Evolutionary conservation across 2,888 invertebrate species (phyloP).

Genomic region (Clusia tigrina): DNA sequence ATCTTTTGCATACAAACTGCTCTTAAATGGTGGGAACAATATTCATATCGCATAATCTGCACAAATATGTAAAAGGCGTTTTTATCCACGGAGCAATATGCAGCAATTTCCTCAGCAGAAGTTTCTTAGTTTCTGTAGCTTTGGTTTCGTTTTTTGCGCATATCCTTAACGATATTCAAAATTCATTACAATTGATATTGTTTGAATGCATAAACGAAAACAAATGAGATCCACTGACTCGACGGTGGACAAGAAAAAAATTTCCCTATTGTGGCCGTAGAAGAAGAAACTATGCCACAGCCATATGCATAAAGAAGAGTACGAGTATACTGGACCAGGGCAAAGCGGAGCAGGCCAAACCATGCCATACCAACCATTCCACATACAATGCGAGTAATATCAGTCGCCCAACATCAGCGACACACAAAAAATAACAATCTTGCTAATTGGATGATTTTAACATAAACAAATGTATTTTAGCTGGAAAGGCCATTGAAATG

Average conservation of each 20-base stretch:
- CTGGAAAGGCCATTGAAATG: slow-evolving; percentile 22
- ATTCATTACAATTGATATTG: slow-evolving; percentile 63
- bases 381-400: slow-evolving; percentile 45
- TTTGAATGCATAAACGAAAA: slow-evolving; percentile 60
- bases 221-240: slow-evolving; percentile 45
- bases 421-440: slow-evolving; percentile 64
- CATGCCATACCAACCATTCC: slow-evolving; percentile 27
- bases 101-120: background rate
- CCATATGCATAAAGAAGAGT: background rate
- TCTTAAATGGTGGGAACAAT: slow-evolving; percentile 52
- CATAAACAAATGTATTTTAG: slow-evolving; percentile 65
- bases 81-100: background rate
- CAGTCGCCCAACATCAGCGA: slow-evolving; percentile 52
- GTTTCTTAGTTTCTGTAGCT: slow-evolving; percentile 2
- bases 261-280: slow-evolving; percentile 8
- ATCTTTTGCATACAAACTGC: slow-evolving; percentile 31
- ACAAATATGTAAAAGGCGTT: slow-evolving; percentile 41
- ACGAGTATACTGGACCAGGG: slow-evolving; percentile 8
- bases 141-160: slow-evolving; percentile 10
- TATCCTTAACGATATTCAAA: slow-evolving; percentile 60
- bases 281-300: background rate
- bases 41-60: slow-evolving; percentile 56
- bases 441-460: slow-evolving; percentile 65
- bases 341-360: slow-evolving; percentile 16
- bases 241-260: slow-evolving; percentile 30